Conservation (phyloP, 1,140 invertebrate genomes). For the Onthophagus taurus region DNA sequence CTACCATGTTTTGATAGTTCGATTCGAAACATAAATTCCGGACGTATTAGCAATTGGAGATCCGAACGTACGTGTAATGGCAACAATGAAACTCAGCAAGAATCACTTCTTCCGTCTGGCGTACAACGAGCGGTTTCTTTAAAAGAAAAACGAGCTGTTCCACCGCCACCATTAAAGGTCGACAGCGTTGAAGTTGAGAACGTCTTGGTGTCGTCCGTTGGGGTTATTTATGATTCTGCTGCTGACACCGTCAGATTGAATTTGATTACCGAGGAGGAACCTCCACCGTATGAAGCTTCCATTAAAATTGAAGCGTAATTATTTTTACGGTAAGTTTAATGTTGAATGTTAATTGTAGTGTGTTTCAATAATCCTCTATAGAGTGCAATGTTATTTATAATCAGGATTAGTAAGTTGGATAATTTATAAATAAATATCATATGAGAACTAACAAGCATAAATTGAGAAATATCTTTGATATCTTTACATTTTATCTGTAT, state of each 20-base stretch:
- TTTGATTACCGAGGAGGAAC: slow-evolving; percentile 34
- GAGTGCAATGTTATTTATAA: too few relatives aligned
- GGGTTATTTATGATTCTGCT: slow-evolving; percentile 31
- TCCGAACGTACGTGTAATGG: slow-evolving; percentile 66
- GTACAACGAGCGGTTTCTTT: slow-evolving; percentile 29
- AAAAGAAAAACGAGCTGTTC: slow-evolving; percentile 24
- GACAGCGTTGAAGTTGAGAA: slow-evolving; percentile 38
- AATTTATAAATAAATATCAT: too few relatives aligned
- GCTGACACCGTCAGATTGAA: slow-evolving; percentile 33
- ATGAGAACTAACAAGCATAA: too few relatives aligned
- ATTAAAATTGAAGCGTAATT: slow-evolving; percentile 15
- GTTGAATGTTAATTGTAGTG: too few relatives aligned
- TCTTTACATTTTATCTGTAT: too few relatives aligned
- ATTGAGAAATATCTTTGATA: too few relatives aligned
- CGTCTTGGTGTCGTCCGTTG: slow-evolving; percentile 30
- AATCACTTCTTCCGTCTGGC: slow-evolving; percentile 49
- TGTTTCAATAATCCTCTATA: too few relatives aligned
- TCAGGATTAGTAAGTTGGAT: too few relatives aligned
- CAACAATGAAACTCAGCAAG: slow-evolving; percentile 58
- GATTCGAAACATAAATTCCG: slow-evolving; percentile 37
- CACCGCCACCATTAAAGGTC: slow-evolving; percentile 29
- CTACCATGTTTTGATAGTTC: slow-evolving; percentile 59
- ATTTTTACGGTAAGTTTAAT: slow-evolving; percentile 14
- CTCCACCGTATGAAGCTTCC: slow-evolving; percentile 21
- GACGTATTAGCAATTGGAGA: slow-evolving; percentile 38